Conservation (phyloP, 1,140 invertebrate genomes). For the Drosophila equinoxialis region DNA sequence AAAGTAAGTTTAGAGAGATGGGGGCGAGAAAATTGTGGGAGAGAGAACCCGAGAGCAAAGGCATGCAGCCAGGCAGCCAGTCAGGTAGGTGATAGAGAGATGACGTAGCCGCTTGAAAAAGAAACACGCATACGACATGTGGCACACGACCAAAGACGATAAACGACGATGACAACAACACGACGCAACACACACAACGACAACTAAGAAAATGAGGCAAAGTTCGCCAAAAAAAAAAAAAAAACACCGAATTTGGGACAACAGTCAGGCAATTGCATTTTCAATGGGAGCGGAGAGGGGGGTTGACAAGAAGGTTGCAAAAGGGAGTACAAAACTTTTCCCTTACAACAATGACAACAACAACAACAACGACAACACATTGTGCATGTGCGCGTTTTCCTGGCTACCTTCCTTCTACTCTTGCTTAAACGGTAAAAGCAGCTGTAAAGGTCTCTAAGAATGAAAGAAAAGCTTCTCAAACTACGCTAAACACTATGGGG, state of each 20-base stretch:
- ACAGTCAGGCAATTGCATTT: constrained; percentile 55
- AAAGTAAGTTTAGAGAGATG: neutral
- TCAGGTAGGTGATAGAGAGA: constrained; percentile 62
- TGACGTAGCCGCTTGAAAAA: constrained; percentile 73
- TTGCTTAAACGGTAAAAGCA: neutral
- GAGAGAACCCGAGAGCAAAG: constrained; percentile 2
- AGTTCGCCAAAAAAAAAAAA: constrained; percentile 38
- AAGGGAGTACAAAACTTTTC: constrained; percentile 16
- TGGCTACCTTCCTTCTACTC: neutral
- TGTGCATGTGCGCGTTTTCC: constrained; percentile 3
- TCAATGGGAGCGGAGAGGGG: too few relatives aligned
- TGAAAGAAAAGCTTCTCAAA: constrained; percentile 9
- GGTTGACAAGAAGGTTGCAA: constrained; percentile 5
- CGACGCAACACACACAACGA: constrained; percentile 6
- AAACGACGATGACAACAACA: constrained; percentile 16
- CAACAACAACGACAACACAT: neutral
- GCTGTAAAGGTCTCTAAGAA: constrained; percentile 8
- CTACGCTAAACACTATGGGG: neutral
- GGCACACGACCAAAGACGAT: constrained; percentile 67
- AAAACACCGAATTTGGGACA: constrained; percentile 50
- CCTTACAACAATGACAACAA: neutral
- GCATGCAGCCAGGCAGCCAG: constrained; percentile 7
- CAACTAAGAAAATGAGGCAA: constrained; percentile 48
- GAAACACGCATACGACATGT: constrained; percentile 78
- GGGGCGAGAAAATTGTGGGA: neutral